Base-by-base conservation (phyloP, 2,113 vertebrate genomes). In the Pseudorectes ferrugineus region DNA sequence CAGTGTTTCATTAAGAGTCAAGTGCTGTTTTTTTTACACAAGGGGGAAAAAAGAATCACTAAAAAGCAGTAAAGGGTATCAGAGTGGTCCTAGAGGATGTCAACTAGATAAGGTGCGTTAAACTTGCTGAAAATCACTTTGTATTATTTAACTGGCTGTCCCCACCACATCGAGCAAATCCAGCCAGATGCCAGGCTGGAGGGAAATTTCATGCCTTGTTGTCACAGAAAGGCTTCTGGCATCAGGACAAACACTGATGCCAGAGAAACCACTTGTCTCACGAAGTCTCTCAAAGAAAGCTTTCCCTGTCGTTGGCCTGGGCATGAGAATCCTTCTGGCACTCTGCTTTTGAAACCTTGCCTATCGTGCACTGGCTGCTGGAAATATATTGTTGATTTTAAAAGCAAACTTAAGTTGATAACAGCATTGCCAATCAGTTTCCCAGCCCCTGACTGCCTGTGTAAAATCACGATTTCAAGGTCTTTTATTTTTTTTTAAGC, bases 171-270 rank as follows among this genome's bases (percentile, higher is more conserved):
- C 25, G 70, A 92, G 76, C 35, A 74, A 89, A 70, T 24, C 11
- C n/a, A 83, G 58, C 36, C 40, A 73, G 54, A 40, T 48, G 68
- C 59, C 92, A 95, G 76, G 83, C 83, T 90, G 83, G 72, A 77
- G 86, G 76, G 42, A 51, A 20, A 90, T 61, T 85, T 83, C 87
- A 92, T 48, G 48, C 77, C 95, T 94, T 77, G 62, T 68, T 93
- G 71, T 70, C 72, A 93, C 79, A 94, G 46, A 68, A 92, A 94
- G 65, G 59, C 26, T 94, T 33, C 72, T 96, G 91, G 79, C 76
- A 93, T 5, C 63, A 46, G 2, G 3, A 77, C 62, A 80, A 66
- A 33, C 88, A 12, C 13, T 11, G 12, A 16, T 77, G 88, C 81
- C 92, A 93, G 48, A 75, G n/a, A 66, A 82, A 59, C 3, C 13